These are phyloP conservation scores for Himalopsyche anomala DNA, from an alignment of 2,888 invertebrate species.

Conservation along the genomic window DNA sequence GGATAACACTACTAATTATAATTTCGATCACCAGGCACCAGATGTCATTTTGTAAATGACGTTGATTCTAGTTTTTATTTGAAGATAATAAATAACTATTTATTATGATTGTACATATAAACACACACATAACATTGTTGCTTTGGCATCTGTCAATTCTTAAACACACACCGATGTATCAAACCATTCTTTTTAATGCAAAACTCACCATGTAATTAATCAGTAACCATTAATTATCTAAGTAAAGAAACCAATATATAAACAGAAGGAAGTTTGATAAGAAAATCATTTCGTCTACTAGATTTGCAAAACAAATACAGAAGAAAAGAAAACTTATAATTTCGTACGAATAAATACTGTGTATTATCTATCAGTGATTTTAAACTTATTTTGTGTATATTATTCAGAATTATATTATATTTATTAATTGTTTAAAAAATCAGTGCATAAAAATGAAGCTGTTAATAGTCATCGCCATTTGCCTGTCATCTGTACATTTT, in stretches of 20 bases:
- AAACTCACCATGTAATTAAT: background rate
- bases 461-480: slow-evolving; percentile 39
- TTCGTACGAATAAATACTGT: no score
- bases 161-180: background rate
- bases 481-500: background rate
- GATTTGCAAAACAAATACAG: background rate
- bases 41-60: no score
- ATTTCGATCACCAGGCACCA: no score
- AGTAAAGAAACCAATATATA: slow-evolving; percentile 3
- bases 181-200: background rate
- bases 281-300: background rate
- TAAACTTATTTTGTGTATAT: background rate
- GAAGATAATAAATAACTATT: no score
- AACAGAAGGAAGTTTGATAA: background rate
- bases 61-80: no score
- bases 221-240: background rate
- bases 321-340: no score
- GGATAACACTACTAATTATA: no score
- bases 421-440: background rate
- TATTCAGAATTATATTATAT: background rate
- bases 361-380: no score
- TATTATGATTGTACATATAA: no score
- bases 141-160: background rate
- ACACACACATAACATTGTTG: background rate
- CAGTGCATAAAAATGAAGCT: slow-evolving; percentile 35